Conservation (phyloP, 2,797 vertebrate genomes). For the Spea hammondii region DNA sequence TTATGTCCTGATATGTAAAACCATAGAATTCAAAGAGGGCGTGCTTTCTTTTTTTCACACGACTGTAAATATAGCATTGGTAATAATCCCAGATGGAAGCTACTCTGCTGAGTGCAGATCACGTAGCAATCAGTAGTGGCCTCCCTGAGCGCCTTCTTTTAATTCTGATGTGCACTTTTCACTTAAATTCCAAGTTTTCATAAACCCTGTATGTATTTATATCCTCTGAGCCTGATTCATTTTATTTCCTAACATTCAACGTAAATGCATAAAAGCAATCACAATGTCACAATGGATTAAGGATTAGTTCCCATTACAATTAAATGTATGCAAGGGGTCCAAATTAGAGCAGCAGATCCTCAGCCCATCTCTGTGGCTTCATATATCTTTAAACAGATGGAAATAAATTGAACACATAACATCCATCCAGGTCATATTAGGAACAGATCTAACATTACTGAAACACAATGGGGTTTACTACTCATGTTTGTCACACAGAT, state of each 20-base stretch:
- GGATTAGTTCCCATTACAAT: background rate
- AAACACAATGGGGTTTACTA: background rate
- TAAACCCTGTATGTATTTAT: background rate
- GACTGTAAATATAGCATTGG: too few species aligned
- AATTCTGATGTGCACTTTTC: too few species aligned
- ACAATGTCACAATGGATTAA: background rate
- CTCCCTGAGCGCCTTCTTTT: too few species aligned
- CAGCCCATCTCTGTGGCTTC: background rate
- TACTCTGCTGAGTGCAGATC: too few species aligned
- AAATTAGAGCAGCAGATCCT: background rate
- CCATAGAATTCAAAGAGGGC: too few species aligned
- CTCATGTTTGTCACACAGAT: background rate
- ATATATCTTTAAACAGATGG: slow-evolving; percentile 1
- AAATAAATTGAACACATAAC: slow-evolving; percentile 2
- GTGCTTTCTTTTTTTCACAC: too few species aligned
- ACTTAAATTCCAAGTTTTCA: too few species aligned
- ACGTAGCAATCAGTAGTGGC: too few species aligned
- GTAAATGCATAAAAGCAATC: background rate
- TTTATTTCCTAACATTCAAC: background rate
- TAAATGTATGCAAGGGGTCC: background rate
- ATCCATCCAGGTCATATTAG: background rate
- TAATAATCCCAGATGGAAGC: too few species aligned
- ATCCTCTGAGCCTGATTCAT: background rate
- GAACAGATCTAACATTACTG: background rate
- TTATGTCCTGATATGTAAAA: too few species aligned